Evolutionary conservation across 2,888 invertebrate genomes (phyloP).

Genomic region (Drosophila mayaguana): DNA sequence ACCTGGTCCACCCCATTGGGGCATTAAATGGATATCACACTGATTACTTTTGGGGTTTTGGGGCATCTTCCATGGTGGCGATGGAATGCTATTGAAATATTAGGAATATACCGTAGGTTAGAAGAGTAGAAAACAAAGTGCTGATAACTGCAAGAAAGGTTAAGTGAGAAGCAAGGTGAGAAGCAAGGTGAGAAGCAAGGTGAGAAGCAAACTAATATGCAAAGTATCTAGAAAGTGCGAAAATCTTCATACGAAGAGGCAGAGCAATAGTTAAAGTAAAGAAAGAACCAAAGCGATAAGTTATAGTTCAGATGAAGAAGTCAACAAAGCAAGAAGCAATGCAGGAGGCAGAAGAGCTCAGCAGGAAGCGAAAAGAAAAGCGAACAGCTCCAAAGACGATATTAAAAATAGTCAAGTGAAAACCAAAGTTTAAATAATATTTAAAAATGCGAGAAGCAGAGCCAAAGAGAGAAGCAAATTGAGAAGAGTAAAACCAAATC

Average conservation of each 20-base stretch:
- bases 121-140: neutral
- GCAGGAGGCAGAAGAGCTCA: neutral
- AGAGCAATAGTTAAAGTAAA: neutral
- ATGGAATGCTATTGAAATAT: slow-evolving; percentile 19
- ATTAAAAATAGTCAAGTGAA: neutral
- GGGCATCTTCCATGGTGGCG: neutral
- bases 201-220: neutral
- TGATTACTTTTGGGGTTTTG: slow-evolving; percentile 67
- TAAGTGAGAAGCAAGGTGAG: neutral
- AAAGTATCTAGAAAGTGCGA: neutral
- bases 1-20: slow-evolving; percentile 36
- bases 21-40: slow-evolving; percentile 51
- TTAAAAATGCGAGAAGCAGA: neutral
- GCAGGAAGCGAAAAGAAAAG: neutral
- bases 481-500: neutral
- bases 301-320: no score
- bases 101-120: neutral
- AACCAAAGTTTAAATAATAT: neutral
- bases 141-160: neutral
- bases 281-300: neutral
- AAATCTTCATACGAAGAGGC: neutral
- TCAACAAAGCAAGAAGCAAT: no score
- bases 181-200: neutral
- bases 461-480: neutral
- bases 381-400: neutral